Evolutionary conservation across 2,113 vertebrate species (phyloP).

Genomic region (Heterochromis multidens): DNA sequence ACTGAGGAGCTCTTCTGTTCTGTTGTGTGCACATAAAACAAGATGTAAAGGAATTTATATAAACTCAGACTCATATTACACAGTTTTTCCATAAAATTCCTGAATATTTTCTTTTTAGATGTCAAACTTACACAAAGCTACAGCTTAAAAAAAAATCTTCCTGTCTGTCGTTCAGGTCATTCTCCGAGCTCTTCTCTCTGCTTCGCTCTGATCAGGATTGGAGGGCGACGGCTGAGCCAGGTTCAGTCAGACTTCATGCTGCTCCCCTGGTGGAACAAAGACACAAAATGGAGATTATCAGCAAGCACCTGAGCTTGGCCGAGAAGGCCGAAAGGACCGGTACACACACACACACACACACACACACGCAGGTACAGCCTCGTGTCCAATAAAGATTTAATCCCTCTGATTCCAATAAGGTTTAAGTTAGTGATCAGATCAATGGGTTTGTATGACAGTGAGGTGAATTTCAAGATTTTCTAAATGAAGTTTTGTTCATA

Average conservation of each 20-base stretch:
- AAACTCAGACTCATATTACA: background rate
- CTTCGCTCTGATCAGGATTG: background rate
- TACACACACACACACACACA: background rate
- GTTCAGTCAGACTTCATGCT: background rate
- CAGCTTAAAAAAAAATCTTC: background rate
- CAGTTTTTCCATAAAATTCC: background rate
- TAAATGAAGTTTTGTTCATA: background rate
- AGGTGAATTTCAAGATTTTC: no score
- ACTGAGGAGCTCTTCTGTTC: background rate
- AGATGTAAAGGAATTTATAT: background rate
- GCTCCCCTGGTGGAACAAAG: conserved; percentile 13
- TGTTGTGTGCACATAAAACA: background rate
- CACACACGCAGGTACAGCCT: background rate
- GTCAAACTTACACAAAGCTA: background rate
- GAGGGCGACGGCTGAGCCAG: background rate
- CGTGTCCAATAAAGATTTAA: background rate
- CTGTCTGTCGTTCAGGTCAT: conserved; percentile 33
- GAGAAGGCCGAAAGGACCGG: conserved; percentile 41
- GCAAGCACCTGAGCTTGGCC: conserved; percentile 25
- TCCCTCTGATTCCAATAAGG: background rate
- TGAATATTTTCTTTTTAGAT: background rate
- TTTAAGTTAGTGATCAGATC: background rate
- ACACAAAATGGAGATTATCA: conserved; percentile 39
- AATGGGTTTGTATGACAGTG: background rate
- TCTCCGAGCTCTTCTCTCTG: conserved; percentile 36